phyloP scores from a whole-genome alignment of 2,797 vertebrate species.

The Sus cebifrons region DNA sequence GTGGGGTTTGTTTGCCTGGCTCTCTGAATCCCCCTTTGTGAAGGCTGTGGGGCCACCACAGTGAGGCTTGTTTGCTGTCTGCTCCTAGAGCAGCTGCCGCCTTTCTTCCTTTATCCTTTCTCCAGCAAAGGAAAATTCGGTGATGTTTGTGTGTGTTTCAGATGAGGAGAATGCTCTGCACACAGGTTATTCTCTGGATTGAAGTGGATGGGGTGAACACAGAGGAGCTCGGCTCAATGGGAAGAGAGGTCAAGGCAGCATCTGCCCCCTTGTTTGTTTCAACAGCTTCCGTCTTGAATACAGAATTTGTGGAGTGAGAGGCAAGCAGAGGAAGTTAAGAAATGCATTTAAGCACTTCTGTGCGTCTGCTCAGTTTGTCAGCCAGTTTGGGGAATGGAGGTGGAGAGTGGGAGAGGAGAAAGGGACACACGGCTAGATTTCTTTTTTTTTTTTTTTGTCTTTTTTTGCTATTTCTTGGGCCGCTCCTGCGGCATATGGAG shows the following conservation, averaged over 20 bases:
- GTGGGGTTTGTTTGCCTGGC: slow-evolving; percentile 59
- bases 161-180: slow-evolving; percentile 76
- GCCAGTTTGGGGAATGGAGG: slow-evolving; percentile 41
- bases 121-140: slow-evolving; percentile 81
- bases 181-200: slow-evolving; percentile 74
- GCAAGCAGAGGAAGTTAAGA: slow-evolving; percentile 65
- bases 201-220: slow-evolving; percentile 58
- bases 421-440: slow-evolving; percentile 56
- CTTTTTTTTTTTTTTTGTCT: slow-evolving; percentile 55
- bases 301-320: slow-evolving; percentile 55
- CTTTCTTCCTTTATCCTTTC: slow-evolving; percentile 86
- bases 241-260: slow-evolving; percentile 80
- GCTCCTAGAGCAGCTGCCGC: slow-evolving; percentile 80
- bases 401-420: slow-evolving; percentile 37
- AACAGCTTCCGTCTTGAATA: slow-evolving; percentile 68
- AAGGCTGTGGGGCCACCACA: slow-evolving; percentile 71
- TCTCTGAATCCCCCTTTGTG: slow-evolving; percentile 76
- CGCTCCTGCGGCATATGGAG: no score
- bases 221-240: slow-evolving; percentile 81
- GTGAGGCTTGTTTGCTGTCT: slow-evolving; percentile 57
- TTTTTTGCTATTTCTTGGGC: no score
- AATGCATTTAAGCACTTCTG: not conserved
- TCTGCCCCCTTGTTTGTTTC: slow-evolving; percentile 84
- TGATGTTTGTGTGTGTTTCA: slow-evolving; percentile 81
- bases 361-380: slow-evolving; percentile 47